Evolutionary conservation across 2,113 vertebrate species (phyloP).

Genomic region (Leptobrachium ailaonicum): DNA sequence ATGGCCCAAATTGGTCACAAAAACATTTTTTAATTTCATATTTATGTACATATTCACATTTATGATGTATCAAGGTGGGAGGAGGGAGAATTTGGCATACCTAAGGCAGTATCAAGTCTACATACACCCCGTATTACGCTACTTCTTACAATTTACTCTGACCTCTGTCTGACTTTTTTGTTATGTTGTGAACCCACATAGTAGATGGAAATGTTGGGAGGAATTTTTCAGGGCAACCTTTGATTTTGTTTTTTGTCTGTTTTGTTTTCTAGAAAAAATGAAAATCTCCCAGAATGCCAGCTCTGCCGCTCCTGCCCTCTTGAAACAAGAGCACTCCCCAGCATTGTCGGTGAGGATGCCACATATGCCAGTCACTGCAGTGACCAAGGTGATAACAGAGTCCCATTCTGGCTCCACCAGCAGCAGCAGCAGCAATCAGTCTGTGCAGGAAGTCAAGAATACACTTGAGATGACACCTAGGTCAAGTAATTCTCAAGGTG

Average conservation of each 20-base stretch:
- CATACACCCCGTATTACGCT: too few species aligned
- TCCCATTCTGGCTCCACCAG: conserved; percentile 52
- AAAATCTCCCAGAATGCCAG: conserved; percentile 45
- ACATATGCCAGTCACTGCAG: conserved; percentile 76
- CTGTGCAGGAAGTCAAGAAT: conserved; percentile 24
- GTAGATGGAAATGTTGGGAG: too few species aligned
- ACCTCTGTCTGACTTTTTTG: too few species aligned
- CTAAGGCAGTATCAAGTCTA: too few species aligned
- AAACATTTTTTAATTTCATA: too few species aligned
- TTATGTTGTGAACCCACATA: too few species aligned
- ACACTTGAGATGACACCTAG: conserved; percentile 6
- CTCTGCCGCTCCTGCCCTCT: neutral
- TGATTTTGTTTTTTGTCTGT: neutral
- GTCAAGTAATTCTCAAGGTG: conserved; percentile 27
- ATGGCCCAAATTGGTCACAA: too few species aligned
- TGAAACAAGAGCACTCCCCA: conserved; percentile 70
- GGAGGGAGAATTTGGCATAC: too few species aligned
- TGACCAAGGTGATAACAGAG: conserved; percentile 72
- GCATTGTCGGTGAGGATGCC: conserved; percentile 76
- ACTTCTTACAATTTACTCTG: too few species aligned
- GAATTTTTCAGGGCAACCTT: too few species aligned
- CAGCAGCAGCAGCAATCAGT: conserved; percentile 4
- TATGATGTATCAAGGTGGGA: too few species aligned
- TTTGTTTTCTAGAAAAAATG: conserved; percentile 49
- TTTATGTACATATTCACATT: too few species aligned